These are phyloP conservation scores for Blomia tropicalis DNA, from an alignment of 2,888 invertebrate species.

Conservation along the genomic window DNA sequence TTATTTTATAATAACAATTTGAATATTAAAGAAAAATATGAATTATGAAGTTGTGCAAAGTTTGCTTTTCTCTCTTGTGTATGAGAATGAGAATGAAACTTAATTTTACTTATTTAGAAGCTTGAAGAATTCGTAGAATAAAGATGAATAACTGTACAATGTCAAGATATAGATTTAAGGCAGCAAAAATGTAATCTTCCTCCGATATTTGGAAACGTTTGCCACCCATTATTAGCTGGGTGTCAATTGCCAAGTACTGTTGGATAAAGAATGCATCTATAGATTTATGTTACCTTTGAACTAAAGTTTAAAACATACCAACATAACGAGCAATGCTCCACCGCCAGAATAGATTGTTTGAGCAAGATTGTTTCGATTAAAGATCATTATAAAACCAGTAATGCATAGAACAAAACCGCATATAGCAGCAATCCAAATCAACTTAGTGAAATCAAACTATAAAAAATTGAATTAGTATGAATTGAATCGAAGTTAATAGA, in stretches of 20 bases:
- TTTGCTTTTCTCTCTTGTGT: too few relatives aligned
- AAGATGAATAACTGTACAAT: slow-evolving; percentile 75
- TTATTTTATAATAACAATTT: too few relatives aligned
- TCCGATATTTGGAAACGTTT: slow-evolving; percentile 71
- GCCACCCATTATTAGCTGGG: slow-evolving; percentile 74
- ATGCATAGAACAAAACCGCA: background rate
- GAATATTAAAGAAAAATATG: too few relatives aligned
- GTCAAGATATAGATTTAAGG: slow-evolving; percentile 72
- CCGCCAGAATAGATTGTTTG: background rate
- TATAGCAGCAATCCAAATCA: background rate
- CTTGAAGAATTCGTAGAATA: too few relatives aligned
- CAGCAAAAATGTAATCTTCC: slow-evolving; percentile 85
- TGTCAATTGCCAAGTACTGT: slow-evolving; percentile 72
- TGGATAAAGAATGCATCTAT: background rate
- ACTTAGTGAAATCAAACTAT: background rate
- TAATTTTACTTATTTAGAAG: too few relatives aligned
- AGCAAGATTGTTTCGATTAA: background rate
- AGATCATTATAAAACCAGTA: background rate
- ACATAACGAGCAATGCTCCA: background rate
- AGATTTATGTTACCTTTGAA: background rate
- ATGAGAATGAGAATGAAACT: too few relatives aligned
- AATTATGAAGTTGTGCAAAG: too few relatives aligned
- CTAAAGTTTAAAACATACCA: background rate
- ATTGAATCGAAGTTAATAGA: background rate
- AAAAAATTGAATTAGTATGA: background rate